Evolutionary conservation across 2,797 vertebrate species (phyloP), one percentile per base, ranked within the genome.

Genomic region (Thamnophis elegans): DNA sequence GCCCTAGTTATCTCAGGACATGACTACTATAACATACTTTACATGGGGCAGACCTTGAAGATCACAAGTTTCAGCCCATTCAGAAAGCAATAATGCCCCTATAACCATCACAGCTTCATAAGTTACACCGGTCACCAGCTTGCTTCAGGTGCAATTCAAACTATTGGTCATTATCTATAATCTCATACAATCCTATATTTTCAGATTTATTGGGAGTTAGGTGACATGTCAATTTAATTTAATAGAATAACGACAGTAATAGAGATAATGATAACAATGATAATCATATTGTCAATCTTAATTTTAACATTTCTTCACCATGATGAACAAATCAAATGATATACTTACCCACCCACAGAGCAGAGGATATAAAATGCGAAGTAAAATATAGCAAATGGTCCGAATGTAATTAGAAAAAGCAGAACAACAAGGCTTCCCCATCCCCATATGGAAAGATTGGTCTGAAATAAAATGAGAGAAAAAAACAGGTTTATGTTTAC

Each of bases 361-460:
- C 99, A 99, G 98, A 99, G 98, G 97, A 99, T 98, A 98, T 99
- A 99, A 98, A 99, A 99, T 89, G 98, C 98, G 98, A 99, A 98
- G 98, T 99, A 99, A 98, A 99, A 99, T 98, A 99, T 98, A 97
- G 99, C 98, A 96, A 99, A 99, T 96, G 99, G 99, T 98, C 99
- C 99, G 97, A 99, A 99, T 54, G 98, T 99, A 98, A 99, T 97
- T 93, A 99, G 98, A 98, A 99, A 99, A 97, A 99, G 99, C 97
- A 99, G 98, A 93, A 99, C 96, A 95, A 98, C 98, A 97, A 99
- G 99, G 98, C 99, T 98, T 98, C 99, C 99, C 99, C 99, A 99
- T 99, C 99, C 99, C 99, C 98, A 99, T 98, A 99, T 98, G 98
- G 99, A 99, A 96, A 98, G 98, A 98, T 98, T 99, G 98, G 98